Conservation (phyloP, 64 coral and sea anemone species). For the Montipora sp. region DNA sequence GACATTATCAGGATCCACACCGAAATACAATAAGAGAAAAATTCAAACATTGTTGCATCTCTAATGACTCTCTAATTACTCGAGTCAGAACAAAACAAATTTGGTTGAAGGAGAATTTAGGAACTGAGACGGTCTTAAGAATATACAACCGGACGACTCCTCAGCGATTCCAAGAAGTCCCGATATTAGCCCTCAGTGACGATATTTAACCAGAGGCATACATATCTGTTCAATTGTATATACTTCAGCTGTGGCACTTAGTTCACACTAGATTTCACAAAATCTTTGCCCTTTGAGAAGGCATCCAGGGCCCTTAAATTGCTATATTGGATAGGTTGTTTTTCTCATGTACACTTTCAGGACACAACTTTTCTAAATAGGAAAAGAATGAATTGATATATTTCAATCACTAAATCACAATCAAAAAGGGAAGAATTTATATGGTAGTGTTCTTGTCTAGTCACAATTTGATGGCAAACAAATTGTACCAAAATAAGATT, state of each 20-base stretch:
- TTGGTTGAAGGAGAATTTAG: neutral
- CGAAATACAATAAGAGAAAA: neutral
- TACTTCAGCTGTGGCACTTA: constrained; percentile 12
- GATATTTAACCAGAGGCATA: neutral
- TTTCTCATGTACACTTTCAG: neutral
- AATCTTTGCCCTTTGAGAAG: constrained; percentile 9
- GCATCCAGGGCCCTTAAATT: neutral
- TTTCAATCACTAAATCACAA: neutral
- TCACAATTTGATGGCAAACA: neutral
- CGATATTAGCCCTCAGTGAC: neutral
- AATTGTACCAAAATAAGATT: neutral
- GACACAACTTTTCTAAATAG: neutral
- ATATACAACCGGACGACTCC: neutral
- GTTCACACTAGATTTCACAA: neutral
- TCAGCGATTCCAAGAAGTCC: neutral
- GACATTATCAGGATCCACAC: constrained; percentile 11
- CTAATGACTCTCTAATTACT: constrained; percentile 4
- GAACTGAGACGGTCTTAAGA: neutral
- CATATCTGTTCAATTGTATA: neutral
- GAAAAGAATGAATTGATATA: neutral
- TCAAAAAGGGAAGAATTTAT: neutral
- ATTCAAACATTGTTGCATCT: constrained; percentile 10
- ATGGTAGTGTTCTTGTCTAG: neutral
- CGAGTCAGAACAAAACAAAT: neutral
- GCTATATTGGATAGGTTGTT: neutral